These are phyloP conservation scores for Dilophus febrilis DNA, from an alignment of 2,888 invertebrate species.

Conservation along the genomic window DNA sequence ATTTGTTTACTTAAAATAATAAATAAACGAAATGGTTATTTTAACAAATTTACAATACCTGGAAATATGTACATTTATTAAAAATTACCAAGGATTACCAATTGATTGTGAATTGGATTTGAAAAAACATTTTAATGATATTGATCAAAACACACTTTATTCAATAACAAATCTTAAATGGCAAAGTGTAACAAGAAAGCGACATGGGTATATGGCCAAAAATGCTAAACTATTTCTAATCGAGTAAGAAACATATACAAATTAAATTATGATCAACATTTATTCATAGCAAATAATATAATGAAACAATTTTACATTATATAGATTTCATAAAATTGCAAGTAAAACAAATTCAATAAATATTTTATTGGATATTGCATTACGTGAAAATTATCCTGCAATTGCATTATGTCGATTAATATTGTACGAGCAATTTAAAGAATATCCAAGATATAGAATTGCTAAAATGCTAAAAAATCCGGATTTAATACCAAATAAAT, in stretches of 20 bases:
- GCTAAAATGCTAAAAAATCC: constrained; percentile 22
- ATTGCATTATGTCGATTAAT: constrained; percentile 21
- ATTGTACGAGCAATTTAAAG: constrained; percentile 21
- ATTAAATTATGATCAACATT: not conserved
- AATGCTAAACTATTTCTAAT: constrained; percentile 24
- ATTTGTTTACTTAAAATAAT: too few relatives aligned
- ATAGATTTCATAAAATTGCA: not conserved
- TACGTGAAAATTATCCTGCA: constrained; percentile 18
- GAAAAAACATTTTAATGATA: constrained; percentile 35
- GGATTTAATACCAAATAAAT: constrained; percentile 21
- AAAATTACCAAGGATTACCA: constrained; percentile 35
- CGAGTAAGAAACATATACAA: not conserved
- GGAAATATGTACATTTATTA: constrained; percentile 37
- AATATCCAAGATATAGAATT: constrained; percentile 17
- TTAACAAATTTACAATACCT: too few relatives aligned
- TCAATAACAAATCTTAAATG: constrained; percentile 53
- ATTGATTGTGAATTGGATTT: constrained; percentile 43
- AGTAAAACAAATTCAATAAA: constrained; percentile 5
- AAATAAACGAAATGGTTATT: too few relatives aligned
- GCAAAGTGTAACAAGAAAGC: constrained; percentile 44
- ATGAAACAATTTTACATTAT: not conserved
- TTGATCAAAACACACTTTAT: constrained; percentile 42
- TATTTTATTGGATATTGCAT: constrained; percentile 20
- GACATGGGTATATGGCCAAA: constrained; percentile 38
- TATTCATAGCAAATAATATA: not conserved